A percentile compares a stretch with the other conserved stretches of the same genome.
Conservation (phyloP, 2,888 invertebrate genomes). For the Tuberolachnus salignus region DNA sequence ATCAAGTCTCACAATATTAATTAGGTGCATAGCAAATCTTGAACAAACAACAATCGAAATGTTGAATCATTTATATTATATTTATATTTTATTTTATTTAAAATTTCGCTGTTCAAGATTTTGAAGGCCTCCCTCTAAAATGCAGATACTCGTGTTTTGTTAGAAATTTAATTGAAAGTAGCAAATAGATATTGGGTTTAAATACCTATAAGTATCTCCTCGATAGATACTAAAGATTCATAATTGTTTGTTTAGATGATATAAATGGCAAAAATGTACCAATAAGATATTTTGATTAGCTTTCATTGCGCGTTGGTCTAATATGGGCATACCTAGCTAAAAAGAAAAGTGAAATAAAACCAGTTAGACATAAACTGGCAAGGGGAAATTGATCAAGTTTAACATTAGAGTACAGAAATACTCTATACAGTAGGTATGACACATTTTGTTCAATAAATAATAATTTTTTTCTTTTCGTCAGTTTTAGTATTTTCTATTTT, state of each 20-base stretch:
- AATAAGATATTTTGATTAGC: slow-evolving; percentile 29
- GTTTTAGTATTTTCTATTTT: not conserved
- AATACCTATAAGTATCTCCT: not conserved
- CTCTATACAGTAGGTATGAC: not conserved
- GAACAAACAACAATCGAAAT: no score
- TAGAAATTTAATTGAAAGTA: slow-evolving; percentile 19
- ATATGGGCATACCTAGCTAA: slow-evolving; percentile 21
- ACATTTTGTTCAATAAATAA: not conserved
- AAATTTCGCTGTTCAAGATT: no score
- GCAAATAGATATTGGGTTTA: not conserved
- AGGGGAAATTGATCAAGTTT: slow-evolving; percentile 16
- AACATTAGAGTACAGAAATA: slow-evolving; percentile 13
- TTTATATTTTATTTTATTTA: no score
- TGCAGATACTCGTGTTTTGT: not conserved
- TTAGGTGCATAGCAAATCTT: no score
- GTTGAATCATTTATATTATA: no score
- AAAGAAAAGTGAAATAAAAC: slow-evolving; percentile 42
- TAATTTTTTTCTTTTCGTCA: not conserved
- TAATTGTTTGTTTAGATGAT: slow-evolving; percentile 5
- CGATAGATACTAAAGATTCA: not conserved
- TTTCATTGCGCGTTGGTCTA: slow-evolving; percentile 23
- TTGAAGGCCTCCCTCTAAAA: no score
- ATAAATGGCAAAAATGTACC: not conserved
- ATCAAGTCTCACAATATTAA: no score
- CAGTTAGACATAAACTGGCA: slow-evolving; percentile 11